Percentiles rank a stretch among this genome's conserved stretches.
Evolutionary conservation across 1,140 invertebrate species (phyloP).

Genomic region (Brachionus sp.): DNA sequence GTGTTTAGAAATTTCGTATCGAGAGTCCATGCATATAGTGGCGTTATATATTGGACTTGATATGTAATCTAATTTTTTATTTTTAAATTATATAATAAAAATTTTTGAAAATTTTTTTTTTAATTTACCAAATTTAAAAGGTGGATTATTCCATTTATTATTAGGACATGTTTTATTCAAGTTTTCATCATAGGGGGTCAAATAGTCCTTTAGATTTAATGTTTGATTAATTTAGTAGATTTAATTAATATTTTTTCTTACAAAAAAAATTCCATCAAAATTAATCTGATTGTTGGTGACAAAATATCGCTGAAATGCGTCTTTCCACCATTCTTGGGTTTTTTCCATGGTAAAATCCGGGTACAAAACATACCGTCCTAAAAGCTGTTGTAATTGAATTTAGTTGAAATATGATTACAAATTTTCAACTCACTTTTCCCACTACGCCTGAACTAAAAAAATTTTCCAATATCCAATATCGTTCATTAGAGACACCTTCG

Average conservation of each 20-base stretch:
- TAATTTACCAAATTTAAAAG: constrained; percentile 31
- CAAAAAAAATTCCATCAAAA: constrained; percentile 33
- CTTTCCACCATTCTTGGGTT: constrained; percentile 70
- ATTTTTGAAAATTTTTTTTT: neutral
- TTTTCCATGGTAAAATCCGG: constrained; percentile 81
- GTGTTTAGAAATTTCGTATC: constrained; percentile 27
- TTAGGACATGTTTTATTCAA: constrained; percentile 39
- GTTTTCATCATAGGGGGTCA: constrained; percentile 30
- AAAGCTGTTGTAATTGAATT: neutral
- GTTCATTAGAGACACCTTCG: neutral
- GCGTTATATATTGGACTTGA: constrained; percentile 23
- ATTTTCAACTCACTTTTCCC: constrained; percentile 10
- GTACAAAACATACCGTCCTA: constrained; percentile 66
- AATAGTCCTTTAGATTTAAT: constrained; percentile 26
- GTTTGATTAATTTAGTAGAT: neutral
- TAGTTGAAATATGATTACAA: neutral
- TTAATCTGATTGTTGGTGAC: neutral
- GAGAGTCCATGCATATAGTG: constrained; percentile 37
- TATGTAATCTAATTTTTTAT: neutral
- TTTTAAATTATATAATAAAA: neutral
- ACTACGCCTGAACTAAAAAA: constrained; percentile 30
- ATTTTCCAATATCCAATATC: constrained; percentile 43
- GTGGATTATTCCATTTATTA: constrained; percentile 45
- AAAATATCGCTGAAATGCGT: constrained; percentile 66
- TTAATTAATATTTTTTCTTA: neutral